Percentiles rank a stretch among this genome's conserved stretches.
Conservation (phyloP, 1,140 invertebrate genomes). For the Uloborus diversus region DNA sequence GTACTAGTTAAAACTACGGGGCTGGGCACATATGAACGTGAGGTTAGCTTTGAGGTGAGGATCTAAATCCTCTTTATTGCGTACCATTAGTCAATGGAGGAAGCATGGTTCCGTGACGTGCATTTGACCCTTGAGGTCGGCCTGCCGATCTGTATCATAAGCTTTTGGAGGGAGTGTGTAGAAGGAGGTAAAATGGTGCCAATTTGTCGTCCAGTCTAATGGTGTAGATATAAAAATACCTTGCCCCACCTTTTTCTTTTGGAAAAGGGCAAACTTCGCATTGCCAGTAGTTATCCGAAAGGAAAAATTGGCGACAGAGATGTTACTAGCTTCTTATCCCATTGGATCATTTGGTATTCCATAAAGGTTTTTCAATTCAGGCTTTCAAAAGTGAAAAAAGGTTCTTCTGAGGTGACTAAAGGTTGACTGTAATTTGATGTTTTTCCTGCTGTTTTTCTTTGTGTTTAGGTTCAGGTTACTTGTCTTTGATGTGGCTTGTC, state of each 20-base stretch:
- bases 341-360: background rate
- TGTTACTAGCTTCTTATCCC: background rate
- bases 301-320: background rate
- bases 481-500: no score
- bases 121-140: conserved; percentile 22
- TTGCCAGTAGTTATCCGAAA: background rate
- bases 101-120: conserved; percentile 25
- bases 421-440: no score
- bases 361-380: background rate
- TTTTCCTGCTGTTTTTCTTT: no score
- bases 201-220: conserved; percentile 30
- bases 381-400: no score
- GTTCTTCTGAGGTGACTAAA: no score
- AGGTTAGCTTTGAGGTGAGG: conserved; percentile 24
- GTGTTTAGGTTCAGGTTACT: no score
- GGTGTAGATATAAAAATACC: background rate
- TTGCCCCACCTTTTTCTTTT: background rate
- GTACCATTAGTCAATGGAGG: conserved; percentile 29
- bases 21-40: conserved; percentile 18
- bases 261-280: background rate
- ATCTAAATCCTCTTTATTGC: conserved; percentile 29
- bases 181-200: conserved; percentile 5
- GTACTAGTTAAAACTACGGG: conserved; percentile 4
- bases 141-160: conserved; percentile 15
- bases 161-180: background rate